Conservation (phyloP, 2,797 vertebrate genomes). For the Hoplostethus mediterraneus region DNA sequence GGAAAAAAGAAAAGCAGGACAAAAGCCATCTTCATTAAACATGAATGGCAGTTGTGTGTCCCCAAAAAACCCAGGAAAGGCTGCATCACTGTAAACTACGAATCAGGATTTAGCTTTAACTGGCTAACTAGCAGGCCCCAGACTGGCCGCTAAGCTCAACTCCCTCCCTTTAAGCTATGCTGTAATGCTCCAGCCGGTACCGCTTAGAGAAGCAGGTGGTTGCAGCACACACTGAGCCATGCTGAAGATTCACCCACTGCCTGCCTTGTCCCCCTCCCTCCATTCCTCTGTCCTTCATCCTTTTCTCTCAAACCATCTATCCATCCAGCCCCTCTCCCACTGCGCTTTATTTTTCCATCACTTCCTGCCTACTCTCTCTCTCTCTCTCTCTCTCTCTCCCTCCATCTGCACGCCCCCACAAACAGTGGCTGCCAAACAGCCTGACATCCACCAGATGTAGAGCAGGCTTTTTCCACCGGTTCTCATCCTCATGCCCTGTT, state of each 20-base stretch:
- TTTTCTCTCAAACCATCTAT: conserved; percentile 40
- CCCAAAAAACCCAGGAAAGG: neutral
- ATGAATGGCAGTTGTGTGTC: neutral
- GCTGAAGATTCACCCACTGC: conserved; percentile 45
- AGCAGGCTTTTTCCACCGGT: conserved; percentile 3
- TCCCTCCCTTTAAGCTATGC: conserved; percentile 33
- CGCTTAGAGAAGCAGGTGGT: conserved; percentile 73
- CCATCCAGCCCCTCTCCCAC: neutral
- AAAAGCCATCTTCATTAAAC: neutral
- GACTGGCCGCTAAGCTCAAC: conserved; percentile 38
- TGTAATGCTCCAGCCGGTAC: conserved; percentile 48
- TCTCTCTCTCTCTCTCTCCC: neutral
- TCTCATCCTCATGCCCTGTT: conserved; percentile 11
- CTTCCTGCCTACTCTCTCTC: conserved; percentile 33
- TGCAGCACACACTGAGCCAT: conserved; percentile 56
- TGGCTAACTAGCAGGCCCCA: conserved; percentile 29
- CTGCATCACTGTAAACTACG: neutral
- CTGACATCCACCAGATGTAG: conserved; percentile 53
- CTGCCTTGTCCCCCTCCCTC: conserved; percentile 20
- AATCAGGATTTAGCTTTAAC: neutral
- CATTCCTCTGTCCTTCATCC: conserved; percentile 44
- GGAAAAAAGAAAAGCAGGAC: neutral
- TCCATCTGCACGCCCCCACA: conserved; percentile 41
- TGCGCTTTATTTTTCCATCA: conserved; percentile 28
- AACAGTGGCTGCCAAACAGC: conserved; percentile 40